Evolutionary conservation across 92 coral and sea anemone species (phyloP), one percentile per base, ranked within the genome.

Genomic region (Scolanthus callimorphus): DNA sequence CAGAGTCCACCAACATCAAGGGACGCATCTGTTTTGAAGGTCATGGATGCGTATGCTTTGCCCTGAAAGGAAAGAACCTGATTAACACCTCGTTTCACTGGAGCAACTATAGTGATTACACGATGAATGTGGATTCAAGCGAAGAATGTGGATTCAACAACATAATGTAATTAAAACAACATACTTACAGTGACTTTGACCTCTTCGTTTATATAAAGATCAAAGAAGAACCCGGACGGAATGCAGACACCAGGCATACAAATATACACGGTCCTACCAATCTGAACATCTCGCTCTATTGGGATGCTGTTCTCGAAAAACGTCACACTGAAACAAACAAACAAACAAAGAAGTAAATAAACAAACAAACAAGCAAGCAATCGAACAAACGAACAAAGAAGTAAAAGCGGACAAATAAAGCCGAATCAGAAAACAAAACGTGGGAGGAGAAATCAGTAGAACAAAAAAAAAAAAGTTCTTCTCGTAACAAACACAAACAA

Each of bases 141-240:
- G n/a, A n/a, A n/a, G n/a, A n/a, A n/a, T n/a, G n/a, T n/a, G n/a
- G n/a, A n/a, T n/a, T n/a, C n/a, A n/a, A n/a, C n/a, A n/a, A n/a
- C n/a, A n/a, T n/a, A n/a, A n/a, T n/a, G n/a, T n/a, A n/a, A n/a
- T n/a, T n/a, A 1, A 11, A 34, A 34, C 6, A 6, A 34, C 15
- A 9, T 19, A 34, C 78, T 24, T 58, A 75, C 82, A 23, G n/a
- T 34, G 17, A 61, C 69, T 57, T 34, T 66, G 26, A 44, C 43
- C 1, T n/a, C 48, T 3, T 30, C 51, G 0, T 67, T 43, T 24
- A 30, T 11, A 1, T 45, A 28, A 10, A 44, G 60, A 11, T 57
- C 52, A 19, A 67, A 51, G 69, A 67, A 75, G 30, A 75, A 25
- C 4, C 53, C 66, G 13, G 68, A 67, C 15, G 82, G 82, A 27